Base-by-base conservation (phyloP, 2,888 invertebrate genomes). In the Catocala nupta region DNA sequence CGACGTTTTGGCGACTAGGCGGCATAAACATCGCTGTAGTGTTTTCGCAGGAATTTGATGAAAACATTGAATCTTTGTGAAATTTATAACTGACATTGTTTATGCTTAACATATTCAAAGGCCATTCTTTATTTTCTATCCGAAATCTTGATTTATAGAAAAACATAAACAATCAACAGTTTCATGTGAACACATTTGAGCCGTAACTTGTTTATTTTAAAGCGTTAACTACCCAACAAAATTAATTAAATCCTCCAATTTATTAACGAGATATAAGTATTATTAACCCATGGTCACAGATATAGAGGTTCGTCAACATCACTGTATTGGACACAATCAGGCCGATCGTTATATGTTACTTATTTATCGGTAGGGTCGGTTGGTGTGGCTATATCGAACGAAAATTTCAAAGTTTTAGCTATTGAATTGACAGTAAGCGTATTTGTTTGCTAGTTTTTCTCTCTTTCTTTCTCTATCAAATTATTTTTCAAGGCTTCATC, bases 1-100 rank as follows among this genome's bases (percentile, higher is more conserved):
- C 43, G n/a, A 54, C 33, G 60, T 47, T 52, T 71, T 64, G 48
- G 44, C 55, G 58, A 73, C 12, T 49, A 49, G 16, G 39, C 10
- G 45, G 48, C 36, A 10, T 55, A 59, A 49, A 59, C 43, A 54
- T 48, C 13, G 34, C 53, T 33, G 36, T 33, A 25, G 34, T 42
- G 25, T 51, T 54, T 36, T 51, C 13, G 34, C 44, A 45, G 12
- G 36, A 51, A 50, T 44, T 39, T 16, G 11, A 57, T 34, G 39
- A 10, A 49, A 39, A 34, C 34, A 33, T 12, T 12, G 12, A 36
- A 55, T 33, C 13, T 56, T 49, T 47, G 12, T 36, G n/a, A 9
- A 13, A 47, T 55, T 55, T 55, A 36, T 47, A 47, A 10, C 47
- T 7, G 45, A 45, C 5, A 12, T 7, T 45, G 12, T 45, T 13